These are phyloP conservation scores for Spisula solida DNA, from an alignment of 2,888 invertebrate genomes.

Conservation along the genomic window DNA sequence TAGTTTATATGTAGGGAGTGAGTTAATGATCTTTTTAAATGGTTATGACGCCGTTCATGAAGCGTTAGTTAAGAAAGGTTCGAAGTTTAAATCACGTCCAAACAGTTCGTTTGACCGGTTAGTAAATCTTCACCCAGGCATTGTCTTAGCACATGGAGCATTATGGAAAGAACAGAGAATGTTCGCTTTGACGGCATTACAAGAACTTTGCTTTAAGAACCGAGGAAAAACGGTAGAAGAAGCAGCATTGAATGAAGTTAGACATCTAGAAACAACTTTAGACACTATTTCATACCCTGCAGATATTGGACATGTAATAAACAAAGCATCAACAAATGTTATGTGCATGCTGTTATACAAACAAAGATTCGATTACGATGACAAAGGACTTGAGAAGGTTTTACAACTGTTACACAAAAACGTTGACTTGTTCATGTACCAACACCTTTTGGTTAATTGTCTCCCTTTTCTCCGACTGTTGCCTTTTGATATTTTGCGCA, in stretches of 20 bases:
- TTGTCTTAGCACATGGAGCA: slow-evolving; percentile 42
- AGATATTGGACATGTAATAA: slow-evolving; percentile 32
- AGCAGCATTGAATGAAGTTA: slow-evolving; percentile 28
- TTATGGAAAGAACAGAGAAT: slow-evolving; percentile 54
- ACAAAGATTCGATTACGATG: slow-evolving; percentile 45
- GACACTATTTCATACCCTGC: neutral
- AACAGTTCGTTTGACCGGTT: slow-evolving; percentile 21
- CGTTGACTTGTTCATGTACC: neutral
- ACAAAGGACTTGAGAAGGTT: slow-evolving; percentile 8
- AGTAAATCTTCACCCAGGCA: slow-evolving; percentile 19
- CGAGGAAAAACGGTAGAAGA: slow-evolving; percentile 39
- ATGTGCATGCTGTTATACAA: slow-evolving; percentile 37
- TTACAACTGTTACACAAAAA: neutral
- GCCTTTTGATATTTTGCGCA: slow-evolving; percentile 26
- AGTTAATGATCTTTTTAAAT: slow-evolving; percentile 48
- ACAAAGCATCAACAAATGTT: slow-evolving; percentile 39
- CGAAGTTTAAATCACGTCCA: slow-evolving; percentile 44
- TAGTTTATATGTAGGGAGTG: neutral
- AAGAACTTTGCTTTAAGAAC: slow-evolving; percentile 45
- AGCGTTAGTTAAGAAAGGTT: slow-evolving; percentile 58
- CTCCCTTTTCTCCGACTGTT: slow-evolving; percentile 20
- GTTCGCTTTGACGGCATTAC: slow-evolving; percentile 38
- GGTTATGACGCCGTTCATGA: slow-evolving; percentile 59
- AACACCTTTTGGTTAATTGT: slow-evolving; percentile 24
- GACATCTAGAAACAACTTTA: neutral